Base-by-base conservation (phyloP, 2,888 invertebrate species). In the Uloborus plumipes region DNA sequence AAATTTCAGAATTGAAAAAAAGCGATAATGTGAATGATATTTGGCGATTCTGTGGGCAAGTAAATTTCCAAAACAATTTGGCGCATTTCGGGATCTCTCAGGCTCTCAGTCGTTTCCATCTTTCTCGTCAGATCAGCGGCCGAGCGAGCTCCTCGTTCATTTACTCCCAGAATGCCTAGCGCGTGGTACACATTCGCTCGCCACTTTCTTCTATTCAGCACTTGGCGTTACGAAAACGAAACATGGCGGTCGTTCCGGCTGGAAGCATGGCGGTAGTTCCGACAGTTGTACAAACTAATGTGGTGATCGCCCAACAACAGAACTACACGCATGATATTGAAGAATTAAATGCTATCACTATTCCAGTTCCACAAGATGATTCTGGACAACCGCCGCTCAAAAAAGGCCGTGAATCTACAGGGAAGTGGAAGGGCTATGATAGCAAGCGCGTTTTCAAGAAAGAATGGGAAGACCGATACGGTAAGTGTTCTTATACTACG, bases 401-500 rank as follows among this genome's bases (percentile, higher is more conserved):
- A 81, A 81, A 81, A 65, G 80, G 74, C 6, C 71, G 82, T n/a
- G 76, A 82, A 71, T 76, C 82, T 11, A 82, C 82, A 3, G 82
- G 82, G 67, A 82, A 82, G 65, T 82, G 82, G 82, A 75, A 76
- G 71, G 82, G 82, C 18, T 82, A 76, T 22, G 82, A 82, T 22
- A 76, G 76, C 55, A 75, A 76, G 61, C 50, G 82, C 62, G 76
- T 82, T 65, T 82, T 82, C 51, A 82, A 82, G 67, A 82, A 82
- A 47, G 82, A 82, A 82, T 82, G 82, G 82, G 74, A 81, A 81
- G 74, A 81, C 53, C 70, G 80, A 61, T 81, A 81, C 65, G 80
- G 80, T 81, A 74, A 81, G 74, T 74, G 64, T 79, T 49, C 39
- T 26, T 18, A n/a, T 15, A 39, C 50, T 70, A 65, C 65, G n/a